These are phyloP conservation scores for Orchesella cincta DNA, from an alignment of 1,140 invertebrate species.

Conservation along the genomic window DNA sequence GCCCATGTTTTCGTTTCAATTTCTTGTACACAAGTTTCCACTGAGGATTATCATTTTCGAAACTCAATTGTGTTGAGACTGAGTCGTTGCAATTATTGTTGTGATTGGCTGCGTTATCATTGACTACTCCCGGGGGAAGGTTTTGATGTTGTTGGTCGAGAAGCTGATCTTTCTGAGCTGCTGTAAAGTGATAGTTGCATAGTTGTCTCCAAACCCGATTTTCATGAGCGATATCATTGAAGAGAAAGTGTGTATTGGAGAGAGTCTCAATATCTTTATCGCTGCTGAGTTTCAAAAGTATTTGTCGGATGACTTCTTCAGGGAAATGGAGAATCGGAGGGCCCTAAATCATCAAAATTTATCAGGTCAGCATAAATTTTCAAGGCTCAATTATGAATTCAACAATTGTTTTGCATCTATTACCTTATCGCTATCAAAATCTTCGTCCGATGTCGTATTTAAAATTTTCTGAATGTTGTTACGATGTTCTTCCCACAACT, in stretches of 20 bases:
- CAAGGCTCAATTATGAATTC: background rate
- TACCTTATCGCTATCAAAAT: slow-evolving; percentile 24
- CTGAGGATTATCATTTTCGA: slow-evolving; percentile 1
- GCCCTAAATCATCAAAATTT: slow-evolving; percentile 60
- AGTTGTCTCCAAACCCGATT: slow-evolving; percentile 89
- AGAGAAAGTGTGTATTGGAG: slow-evolving; percentile 69
- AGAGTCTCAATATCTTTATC: slow-evolving; percentile 82
- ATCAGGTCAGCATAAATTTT: background rate
- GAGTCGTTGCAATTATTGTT: background rate
- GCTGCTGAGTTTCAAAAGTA: slow-evolving; percentile 84
- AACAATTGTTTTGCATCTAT: background rate
- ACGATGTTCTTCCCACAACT: slow-evolving; percentile 85
- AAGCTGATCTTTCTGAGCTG: slow-evolving; percentile 71
- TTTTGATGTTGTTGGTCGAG: slow-evolving; percentile 20
- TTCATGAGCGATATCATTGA: slow-evolving; percentile 80
- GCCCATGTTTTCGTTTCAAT: slow-evolving; percentile 59
- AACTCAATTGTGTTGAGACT: background rate
- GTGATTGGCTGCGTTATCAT: background rate
- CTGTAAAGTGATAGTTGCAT: slow-evolving; percentile 87
- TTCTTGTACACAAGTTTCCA: slow-evolving; percentile 40
- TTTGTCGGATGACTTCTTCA: slow-evolving; percentile 87
- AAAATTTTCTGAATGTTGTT: slow-evolving; percentile 68
- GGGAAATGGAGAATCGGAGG: slow-evolving; percentile 87
- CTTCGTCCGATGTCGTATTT: background rate
- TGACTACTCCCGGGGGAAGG: background rate